Conservation (phyloP, 2,797 vertebrate species). For the Lepus townsendii region DNA sequence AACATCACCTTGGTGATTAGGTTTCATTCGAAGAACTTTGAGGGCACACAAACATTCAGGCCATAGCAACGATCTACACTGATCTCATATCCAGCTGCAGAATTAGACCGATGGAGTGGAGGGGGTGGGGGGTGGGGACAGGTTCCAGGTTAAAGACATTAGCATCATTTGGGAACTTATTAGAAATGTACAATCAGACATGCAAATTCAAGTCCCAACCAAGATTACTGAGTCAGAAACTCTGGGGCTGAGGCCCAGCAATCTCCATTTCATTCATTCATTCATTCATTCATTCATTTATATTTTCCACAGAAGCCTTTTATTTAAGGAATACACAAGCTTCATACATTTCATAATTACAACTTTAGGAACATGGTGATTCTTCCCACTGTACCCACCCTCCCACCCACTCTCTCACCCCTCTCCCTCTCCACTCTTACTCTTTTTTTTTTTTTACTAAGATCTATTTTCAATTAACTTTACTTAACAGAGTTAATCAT, state of each 20-base stretch:
- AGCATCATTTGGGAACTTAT: slow-evolving; percentile 14
- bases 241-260: background rate
- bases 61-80: background rate
- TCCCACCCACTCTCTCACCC: no score
- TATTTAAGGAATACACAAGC: no score
- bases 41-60: background rate
- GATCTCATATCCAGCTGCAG: background rate
- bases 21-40: background rate
- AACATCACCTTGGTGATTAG: background rate
- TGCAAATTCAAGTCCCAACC: background rate
- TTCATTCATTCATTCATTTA: no score
- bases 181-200: slow-evolving; percentile 28
- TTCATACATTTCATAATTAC: no score
- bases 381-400: no score
- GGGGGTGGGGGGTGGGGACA: no score
- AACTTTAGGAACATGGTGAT: no score
- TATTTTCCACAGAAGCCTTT: no score
- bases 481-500: no score
- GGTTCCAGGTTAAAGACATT: background rate
- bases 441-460: no score
- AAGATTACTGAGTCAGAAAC: slow-evolving; percentile 38
- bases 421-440: no score
- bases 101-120: background rate
- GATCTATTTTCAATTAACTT: no score
- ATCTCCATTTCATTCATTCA: background rate